phyloP scores from a whole-genome alignment of 2,113 vertebrate species.

The Orycteropus afer region DNA sequence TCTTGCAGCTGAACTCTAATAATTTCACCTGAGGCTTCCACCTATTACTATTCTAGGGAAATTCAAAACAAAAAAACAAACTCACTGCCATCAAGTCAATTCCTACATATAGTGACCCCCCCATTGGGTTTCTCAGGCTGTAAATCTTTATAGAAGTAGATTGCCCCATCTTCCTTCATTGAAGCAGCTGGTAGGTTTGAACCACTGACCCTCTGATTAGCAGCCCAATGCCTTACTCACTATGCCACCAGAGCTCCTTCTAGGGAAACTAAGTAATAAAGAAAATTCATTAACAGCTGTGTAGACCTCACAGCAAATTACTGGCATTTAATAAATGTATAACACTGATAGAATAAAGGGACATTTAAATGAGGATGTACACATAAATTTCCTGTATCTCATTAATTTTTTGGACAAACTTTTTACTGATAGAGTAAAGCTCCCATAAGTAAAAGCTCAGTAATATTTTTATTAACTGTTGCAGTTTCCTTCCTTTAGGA shows the following conservation, averaged over 20 bases:
- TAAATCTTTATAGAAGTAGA: no score
- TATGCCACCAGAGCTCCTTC: no score
- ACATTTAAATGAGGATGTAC: neutral
- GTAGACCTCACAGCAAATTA: neutral
- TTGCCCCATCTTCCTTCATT: no score
- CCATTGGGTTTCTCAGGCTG: no score
- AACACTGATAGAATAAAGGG: neutral
- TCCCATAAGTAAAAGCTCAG: neutral
- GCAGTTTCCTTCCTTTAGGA: neutral
- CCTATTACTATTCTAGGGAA: neutral
- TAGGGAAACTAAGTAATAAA: neutral
- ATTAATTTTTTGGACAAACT: neutral
- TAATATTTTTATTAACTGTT: neutral
- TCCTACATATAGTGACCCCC: no score
- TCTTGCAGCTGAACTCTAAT: neutral
- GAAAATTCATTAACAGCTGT: neutral
- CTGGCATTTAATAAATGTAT: neutral
- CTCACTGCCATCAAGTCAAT: no score
- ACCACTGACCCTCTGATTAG: no score
- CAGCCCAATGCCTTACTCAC: no score
- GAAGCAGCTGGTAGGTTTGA: no score
- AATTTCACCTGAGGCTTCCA: neutral
- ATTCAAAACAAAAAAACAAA: no score
- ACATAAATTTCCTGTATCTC: neutral
- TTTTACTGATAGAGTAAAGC: slow-evolving; percentile 25